Percentiles rank a stretch among this genome's conserved stretches.
These are phyloP conservation scores for Fringilla coelebs DNA, from an alignment of 2,797 vertebrate genomes.

Conservation along the genomic window DNA sequence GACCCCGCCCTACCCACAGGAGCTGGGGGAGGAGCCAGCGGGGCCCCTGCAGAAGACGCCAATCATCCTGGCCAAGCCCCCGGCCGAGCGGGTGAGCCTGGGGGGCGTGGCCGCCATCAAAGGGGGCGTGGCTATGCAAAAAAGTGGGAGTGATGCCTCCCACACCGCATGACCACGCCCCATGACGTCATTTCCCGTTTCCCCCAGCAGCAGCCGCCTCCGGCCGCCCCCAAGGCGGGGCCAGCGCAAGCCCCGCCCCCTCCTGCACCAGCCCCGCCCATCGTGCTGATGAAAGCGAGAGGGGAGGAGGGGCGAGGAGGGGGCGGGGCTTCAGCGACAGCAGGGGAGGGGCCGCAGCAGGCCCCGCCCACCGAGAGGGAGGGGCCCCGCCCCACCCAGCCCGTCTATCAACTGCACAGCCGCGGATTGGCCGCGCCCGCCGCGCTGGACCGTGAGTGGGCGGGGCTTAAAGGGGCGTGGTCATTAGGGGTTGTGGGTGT, in stretches of 20 bases:
- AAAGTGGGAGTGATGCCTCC: accelerated
- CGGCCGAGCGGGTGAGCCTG: background rate
- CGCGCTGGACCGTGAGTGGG: too few species aligned
- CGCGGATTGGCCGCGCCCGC: too few species aligned
- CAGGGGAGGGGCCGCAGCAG: background rate
- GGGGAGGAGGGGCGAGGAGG: background rate
- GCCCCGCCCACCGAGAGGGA: background rate
- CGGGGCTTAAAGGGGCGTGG: too few species aligned
- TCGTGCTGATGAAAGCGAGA: background rate
- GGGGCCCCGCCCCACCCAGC: background rate
- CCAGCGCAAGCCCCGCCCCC: background rate
- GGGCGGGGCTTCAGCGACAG: accelerated
- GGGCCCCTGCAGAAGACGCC: background rate
- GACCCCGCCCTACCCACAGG: background rate
- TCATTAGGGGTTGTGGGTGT: too few species aligned
- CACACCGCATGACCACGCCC: accelerated
- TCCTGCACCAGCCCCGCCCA: background rate
- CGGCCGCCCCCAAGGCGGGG: accelerated
- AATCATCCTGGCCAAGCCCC: background rate
- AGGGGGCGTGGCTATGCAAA: background rate
- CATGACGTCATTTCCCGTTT: background rate
- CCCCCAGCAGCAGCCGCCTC: accelerated
- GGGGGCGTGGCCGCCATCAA: accelerated
- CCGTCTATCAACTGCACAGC: too few species aligned
- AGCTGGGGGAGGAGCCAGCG: background rate